Percentiles rank a stretch among this genome's conserved stretches.
phyloP scores from a whole-genome alignment of 2,113 vertebrate species.

The Rhea americana region DNA sequence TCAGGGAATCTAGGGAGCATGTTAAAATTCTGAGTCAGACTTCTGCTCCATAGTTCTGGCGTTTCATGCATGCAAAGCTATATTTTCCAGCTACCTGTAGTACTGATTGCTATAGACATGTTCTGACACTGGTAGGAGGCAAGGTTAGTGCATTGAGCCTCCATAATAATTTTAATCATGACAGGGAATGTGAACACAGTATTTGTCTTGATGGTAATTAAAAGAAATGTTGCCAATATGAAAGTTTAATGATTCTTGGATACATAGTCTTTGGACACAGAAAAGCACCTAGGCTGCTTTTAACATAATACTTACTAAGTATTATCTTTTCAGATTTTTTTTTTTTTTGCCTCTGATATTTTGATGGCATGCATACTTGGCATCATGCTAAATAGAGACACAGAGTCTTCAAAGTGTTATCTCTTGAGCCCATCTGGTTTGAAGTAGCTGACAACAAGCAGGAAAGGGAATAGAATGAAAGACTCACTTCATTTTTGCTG shows the following conservation, averaged over 20 bases:
- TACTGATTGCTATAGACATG: neutral
- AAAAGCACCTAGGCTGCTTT: conserved; percentile 17
- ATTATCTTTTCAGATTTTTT: neutral
- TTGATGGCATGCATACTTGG: conserved; percentile 65
- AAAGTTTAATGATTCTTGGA: neutral
- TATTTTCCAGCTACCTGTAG: neutral
- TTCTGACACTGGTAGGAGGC: neutral
- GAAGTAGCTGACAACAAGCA: conserved; percentile 79
- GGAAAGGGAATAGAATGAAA: conserved; percentile 81
- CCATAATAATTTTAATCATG: neutral
- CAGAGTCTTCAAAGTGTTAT: conserved; percentile 73
- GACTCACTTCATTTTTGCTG: conserved; percentile 59
- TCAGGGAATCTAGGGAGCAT: neutral
- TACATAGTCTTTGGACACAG: neutral
- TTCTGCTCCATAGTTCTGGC: neutral
- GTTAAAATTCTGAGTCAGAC: neutral
- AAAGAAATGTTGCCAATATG: neutral
- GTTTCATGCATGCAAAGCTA: neutral
- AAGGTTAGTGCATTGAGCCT: neutral
- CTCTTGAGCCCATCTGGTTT: conserved; percentile 79
- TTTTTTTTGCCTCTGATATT: neutral
- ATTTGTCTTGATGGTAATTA: conserved; percentile 16
- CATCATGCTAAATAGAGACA: conserved; percentile 70
- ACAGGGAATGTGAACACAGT: neutral
- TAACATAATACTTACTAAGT: conserved; percentile 17